These are phyloP conservation scores for Pogonognathellus flavescens DNA, from an alignment of 1,140 invertebrate genomes.

Conservation along the genomic window DNA sequence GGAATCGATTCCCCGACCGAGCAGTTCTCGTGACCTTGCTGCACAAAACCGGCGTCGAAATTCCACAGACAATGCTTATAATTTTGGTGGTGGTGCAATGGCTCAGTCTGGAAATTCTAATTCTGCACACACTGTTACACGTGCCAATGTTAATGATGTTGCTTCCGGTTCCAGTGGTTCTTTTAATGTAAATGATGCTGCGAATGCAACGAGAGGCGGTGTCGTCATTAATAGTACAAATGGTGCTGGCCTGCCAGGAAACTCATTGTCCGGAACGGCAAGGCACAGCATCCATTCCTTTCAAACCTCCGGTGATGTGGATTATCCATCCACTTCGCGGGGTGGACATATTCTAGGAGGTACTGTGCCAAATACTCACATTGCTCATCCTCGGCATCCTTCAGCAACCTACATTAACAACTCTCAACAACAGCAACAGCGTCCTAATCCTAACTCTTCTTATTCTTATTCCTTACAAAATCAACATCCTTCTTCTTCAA, in stretches of 20 bases:
- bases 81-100: background rate
- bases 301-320: background rate
- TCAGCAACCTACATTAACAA: background rate
- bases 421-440: constrained; percentile 1
- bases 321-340: background rate
- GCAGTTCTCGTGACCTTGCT: background rate
- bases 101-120: background rate
- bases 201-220: background rate
- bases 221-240: background rate
- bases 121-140: background rate
- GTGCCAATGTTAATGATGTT: constrained; percentile 7
- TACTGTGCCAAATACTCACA: constrained; percentile 13
- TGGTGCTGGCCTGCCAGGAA: background rate
- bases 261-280: background rate
- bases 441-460: background rate
- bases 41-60: background rate
- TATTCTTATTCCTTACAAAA: constrained; percentile 1
- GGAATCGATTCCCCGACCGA: background rate
- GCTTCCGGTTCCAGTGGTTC: background rate
- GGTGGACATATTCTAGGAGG: background rate
- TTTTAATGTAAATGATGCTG: background rate
- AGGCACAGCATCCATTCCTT: background rate
- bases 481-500: background rate
- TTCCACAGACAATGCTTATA: constrained; percentile 10
- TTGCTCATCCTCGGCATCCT: background rate